These are phyloP conservation scores for Drosophila fuyamai DNA, from an alignment of 1,140 invertebrate species.

Conservation along the genomic window DNA sequence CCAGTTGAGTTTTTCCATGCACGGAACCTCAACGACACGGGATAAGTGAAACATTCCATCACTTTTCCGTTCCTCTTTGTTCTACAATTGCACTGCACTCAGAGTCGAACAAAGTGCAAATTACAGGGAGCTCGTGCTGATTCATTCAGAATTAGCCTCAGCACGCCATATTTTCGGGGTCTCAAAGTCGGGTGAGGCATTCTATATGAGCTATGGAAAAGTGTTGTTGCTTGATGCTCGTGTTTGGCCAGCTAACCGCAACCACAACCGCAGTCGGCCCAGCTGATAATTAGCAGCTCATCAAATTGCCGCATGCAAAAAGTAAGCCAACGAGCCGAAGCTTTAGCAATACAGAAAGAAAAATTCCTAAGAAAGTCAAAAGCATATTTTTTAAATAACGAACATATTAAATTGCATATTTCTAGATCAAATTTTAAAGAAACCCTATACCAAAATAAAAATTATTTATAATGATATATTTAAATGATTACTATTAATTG, in stretches of 20 bases:
- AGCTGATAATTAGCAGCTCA: constrained; percentile 76
- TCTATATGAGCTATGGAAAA: constrained; percentile 9
- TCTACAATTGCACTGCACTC: constrained; percentile 33
- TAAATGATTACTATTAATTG: too few species aligned
- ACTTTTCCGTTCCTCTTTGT: constrained; percentile 36
- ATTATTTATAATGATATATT: too few species aligned
- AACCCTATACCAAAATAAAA: too few species aligned
- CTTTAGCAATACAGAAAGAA: constrained; percentile 14
- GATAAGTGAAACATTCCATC: constrained; percentile 47
- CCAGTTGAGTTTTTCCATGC: constrained; percentile 16
- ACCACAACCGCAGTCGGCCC: constrained; percentile 19
- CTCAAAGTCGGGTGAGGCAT: neutral
- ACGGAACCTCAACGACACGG: constrained; percentile 30
- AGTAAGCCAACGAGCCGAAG: constrained; percentile 37
- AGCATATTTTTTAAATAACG: too few species aligned
- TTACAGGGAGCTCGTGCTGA: constrained; percentile 77
- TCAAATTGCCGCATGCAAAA: constrained; percentile 75
- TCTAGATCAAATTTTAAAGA: too few species aligned
- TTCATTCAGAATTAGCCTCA: constrained; percentile 69
- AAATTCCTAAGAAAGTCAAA: neutral
- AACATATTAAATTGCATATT: too few species aligned
- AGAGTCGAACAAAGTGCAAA: constrained; percentile 69
- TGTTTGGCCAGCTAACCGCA: constrained; percentile 53
- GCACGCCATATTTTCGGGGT: constrained; percentile 58
- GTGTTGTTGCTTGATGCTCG: constrained; percentile 30